Conservation (phyloP, 1,140 invertebrate species). For the Radopholus similis region DNA sequence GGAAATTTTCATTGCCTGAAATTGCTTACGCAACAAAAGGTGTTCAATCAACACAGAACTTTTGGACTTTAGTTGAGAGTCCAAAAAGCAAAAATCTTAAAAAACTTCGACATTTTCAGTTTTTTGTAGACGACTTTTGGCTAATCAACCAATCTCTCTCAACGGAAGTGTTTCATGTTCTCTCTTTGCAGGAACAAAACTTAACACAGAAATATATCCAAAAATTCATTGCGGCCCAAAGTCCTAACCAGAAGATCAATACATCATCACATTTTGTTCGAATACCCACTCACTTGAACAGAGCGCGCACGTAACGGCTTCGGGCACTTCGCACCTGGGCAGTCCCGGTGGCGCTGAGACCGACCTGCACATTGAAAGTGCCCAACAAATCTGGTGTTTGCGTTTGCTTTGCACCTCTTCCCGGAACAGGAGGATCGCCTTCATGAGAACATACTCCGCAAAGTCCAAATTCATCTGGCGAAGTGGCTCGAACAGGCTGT, state of each 20-base stretch:
- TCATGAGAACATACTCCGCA: constrained; percentile 26
- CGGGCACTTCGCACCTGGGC: constrained; percentile 2
- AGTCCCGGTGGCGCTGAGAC: constrained; percentile 6
- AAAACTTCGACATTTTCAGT: too few relatives aligned
- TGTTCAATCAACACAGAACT: too few relatives aligned
- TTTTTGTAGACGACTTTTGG: too few relatives aligned
- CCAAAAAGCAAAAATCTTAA: too few relatives aligned
- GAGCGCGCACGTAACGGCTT: constrained; percentile 2
- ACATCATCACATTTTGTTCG: too few relatives aligned
- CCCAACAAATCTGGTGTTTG: neutral
- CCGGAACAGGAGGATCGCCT: constrained; percentile 26
- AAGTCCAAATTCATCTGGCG: constrained; percentile 19
- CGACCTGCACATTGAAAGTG: neutral
- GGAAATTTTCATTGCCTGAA: too few relatives aligned
- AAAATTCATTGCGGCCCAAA: too few relatives aligned
- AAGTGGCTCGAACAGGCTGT: constrained; percentile 5
- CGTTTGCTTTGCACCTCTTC: constrained; percentile 20
- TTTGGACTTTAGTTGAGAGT: too few relatives aligned
- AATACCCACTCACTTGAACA: constrained; percentile 8
- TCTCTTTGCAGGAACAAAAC: neutral
- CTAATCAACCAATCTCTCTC: too few relatives aligned
- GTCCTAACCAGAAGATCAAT: neutral
- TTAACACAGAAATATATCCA: constrained; percentile 1
- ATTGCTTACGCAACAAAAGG: too few relatives aligned
- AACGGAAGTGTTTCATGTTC: neutral